phyloP scores from a whole-genome alignment of 2,113 vertebrate genomes.

The Felis chaus region DNA sequence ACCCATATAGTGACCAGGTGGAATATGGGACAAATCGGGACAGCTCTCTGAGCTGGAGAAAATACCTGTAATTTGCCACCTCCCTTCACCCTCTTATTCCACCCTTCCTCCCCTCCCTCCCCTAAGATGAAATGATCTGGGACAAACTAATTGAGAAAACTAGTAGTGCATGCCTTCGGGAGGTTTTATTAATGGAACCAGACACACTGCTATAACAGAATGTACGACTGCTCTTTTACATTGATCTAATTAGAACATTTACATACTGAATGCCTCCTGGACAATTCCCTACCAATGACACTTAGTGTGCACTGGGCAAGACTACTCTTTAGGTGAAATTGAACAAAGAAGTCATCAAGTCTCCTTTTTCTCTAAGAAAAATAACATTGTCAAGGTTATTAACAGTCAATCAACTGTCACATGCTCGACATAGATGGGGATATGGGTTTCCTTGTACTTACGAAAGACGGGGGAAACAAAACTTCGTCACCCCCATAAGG shows the following conservation, averaged over 20 bases:
- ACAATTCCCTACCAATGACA: constrained; percentile 80
- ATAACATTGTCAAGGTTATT: constrained; percentile 74
- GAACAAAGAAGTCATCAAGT: constrained; percentile 77
- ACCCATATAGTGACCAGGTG: background rate
- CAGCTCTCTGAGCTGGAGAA: constrained; percentile 44
- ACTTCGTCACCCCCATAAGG: background rate
- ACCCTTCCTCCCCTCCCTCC: constrained; percentile 56
- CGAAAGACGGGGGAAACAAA: background rate
- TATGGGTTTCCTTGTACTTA: constrained; percentile 35
- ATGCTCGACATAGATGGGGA: background rate
- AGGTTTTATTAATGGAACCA: constrained; percentile 82
- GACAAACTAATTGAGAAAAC: constrained; percentile 84
- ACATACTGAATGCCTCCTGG: constrained; percentile 82
- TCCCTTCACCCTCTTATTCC: constrained; percentile 59
- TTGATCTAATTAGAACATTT: constrained; percentile 84
- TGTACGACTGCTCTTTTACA: constrained; percentile 80
- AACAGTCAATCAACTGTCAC: constrained; percentile 63
- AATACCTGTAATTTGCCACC: constrained; percentile 65
- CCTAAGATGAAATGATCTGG: constrained; percentile 79
- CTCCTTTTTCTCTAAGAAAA: constrained; percentile 72
- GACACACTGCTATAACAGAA: constrained; percentile 81
- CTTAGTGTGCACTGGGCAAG: constrained; percentile 65
- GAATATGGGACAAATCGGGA: constrained; percentile 30
- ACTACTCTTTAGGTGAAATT: constrained; percentile 74
- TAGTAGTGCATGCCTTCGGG: constrained; percentile 81